Percentiles rank a stretch among this genome's conserved stretches.
Evolutionary conservation across 2,797 vertebrate genomes (phyloP).

Genomic region (Poecile montanus): DNA sequence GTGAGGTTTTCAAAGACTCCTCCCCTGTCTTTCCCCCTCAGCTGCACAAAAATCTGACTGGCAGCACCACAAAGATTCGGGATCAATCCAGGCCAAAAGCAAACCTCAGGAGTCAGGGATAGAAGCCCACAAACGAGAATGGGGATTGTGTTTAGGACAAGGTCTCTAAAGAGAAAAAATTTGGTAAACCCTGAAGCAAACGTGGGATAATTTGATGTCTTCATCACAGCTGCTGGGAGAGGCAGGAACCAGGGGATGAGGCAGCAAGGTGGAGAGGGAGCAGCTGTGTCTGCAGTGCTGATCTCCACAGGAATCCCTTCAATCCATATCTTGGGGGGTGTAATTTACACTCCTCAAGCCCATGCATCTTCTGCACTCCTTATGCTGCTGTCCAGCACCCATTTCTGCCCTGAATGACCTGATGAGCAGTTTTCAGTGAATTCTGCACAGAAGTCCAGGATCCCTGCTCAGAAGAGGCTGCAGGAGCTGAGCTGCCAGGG

Average conservation of each 20-base stretch:
- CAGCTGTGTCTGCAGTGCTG: neutral
- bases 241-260: neutral
- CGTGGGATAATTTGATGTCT: neutral
- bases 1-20: neutral
- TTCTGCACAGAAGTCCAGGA: neutral
- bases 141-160: neutral
- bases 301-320: neutral
- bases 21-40: neutral
- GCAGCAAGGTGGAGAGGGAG: neutral
- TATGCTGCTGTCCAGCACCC: neutral
- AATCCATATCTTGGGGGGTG: accelerated
- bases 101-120: neutral
- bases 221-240: neutral
- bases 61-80: neutral
- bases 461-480: neutral
- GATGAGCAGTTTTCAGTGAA: accelerated
- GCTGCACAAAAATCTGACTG: neutral
- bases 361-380: neutral
- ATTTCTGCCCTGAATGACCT: neutral
- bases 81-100: neutral
- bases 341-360: neutral
- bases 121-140: neutral
- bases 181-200: neutral
- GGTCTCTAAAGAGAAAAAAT: neutral
- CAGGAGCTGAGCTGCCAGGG: neutral